phyloP scores from a whole-genome alignment of 2,797 vertebrate genomes.

The Poecilia picta region DNA sequence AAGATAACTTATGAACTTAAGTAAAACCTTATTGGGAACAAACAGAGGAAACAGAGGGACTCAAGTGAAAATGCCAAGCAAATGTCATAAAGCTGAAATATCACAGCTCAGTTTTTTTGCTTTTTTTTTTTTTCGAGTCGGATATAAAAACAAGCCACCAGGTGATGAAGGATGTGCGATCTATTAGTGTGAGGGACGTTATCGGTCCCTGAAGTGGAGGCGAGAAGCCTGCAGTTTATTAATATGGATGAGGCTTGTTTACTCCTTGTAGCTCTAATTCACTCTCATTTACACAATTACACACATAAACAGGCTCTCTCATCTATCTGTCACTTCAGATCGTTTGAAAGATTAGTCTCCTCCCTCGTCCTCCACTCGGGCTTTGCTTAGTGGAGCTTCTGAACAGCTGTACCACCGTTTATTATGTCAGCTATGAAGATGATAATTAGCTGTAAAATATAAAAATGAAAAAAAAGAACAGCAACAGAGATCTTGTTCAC shows the following conservation, averaged over 20 bases:
- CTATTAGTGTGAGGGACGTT: conserved; percentile 31
- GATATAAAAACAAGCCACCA: conserved; percentile 53
- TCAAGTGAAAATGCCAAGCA: conserved; percentile 54
- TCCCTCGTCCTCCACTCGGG: conserved; percentile 26
- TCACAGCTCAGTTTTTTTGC: conserved; percentile 23
- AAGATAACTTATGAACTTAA: background rate
- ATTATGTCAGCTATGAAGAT: conserved; percentile 49
- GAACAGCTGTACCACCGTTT: conserved; percentile 53
- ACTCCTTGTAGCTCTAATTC: conserved; percentile 41
- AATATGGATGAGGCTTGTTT: conserved; percentile 49
- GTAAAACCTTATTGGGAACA: background rate
- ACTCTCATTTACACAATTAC: conserved; percentile 44
- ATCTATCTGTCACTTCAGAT: conserved; percentile 50
- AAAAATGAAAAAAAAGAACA: conserved; percentile 15
- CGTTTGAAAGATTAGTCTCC: conserved; percentile 42
- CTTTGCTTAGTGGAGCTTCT: conserved; percentile 30
- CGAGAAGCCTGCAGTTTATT: conserved; percentile 43
- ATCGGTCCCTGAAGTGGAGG: conserved; percentile 20
- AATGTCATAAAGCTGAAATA: conserved; percentile 52
- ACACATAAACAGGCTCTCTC: conserved; percentile 20
- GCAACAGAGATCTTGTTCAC: conserved; percentile 11
- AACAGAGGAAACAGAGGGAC: conserved; percentile 10
- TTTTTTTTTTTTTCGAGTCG: conserved; percentile 6
- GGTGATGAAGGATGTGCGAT: conserved; percentile 45
- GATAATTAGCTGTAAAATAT: conserved; percentile 49